Evolutionary conservation across 1,140 invertebrate genomes (phyloP).

Genomic region (Cyclargus thomasi): DNA sequence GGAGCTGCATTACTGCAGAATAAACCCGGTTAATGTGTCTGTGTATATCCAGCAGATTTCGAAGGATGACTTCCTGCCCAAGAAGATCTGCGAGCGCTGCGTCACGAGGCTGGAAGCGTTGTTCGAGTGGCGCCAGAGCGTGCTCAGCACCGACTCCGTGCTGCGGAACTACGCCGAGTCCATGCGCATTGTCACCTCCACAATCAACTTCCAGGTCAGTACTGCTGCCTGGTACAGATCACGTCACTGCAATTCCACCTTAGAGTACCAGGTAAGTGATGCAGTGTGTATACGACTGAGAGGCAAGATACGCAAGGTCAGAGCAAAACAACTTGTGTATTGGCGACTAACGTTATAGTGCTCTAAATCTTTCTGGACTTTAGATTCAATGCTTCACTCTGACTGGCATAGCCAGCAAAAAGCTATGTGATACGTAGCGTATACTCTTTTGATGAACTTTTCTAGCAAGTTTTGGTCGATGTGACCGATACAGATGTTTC

Average conservation of each 20-base stretch:
- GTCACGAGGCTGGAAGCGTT: slow-evolving; percentile 79
- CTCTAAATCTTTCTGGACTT: no score
- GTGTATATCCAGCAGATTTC: slow-evolving; percentile 74
- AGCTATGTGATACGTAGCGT: no score
- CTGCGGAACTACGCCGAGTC: slow-evolving; percentile 81
- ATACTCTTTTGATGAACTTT: no score
- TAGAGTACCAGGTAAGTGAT: no score
- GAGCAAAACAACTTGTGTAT: no score
- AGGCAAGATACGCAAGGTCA: no score
- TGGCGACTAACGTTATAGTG: no score
- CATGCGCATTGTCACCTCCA: slow-evolving; percentile 79
- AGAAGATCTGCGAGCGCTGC: slow-evolving; percentile 82
- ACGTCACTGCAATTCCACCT: no score
- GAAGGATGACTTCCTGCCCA: slow-evolving; percentile 82
- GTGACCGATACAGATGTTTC: neutral
- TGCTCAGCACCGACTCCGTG: slow-evolving; percentile 78
- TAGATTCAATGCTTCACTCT: no score
- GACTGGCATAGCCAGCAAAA: no score
- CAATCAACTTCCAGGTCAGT: slow-evolving; percentile 78
- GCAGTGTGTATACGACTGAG: no score
- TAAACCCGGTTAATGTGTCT: neutral
- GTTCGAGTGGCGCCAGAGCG: slow-evolving; percentile 80
- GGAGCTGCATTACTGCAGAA: neutral
- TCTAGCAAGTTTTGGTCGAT: neutral
- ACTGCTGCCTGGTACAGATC: slow-evolving; percentile 28